Base-by-base conservation (phyloP, 1,140 invertebrate species). In the Diploscapter pachys region DNA sequence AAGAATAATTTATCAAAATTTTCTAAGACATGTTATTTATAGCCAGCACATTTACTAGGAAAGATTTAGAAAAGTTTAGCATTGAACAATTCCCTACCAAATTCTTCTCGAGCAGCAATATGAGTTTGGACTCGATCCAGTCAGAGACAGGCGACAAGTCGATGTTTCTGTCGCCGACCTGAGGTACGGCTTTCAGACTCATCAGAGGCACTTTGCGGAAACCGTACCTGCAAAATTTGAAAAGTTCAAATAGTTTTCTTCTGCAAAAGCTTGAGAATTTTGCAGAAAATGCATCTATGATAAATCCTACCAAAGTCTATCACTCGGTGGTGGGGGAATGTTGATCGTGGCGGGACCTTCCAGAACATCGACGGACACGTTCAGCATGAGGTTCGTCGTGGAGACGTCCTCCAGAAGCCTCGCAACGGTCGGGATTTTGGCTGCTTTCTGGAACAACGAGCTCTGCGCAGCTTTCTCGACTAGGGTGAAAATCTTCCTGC, bases 291-390 rank as follows among this genome's bases (percentile, higher is more conserved):
- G 49, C 31, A 64, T 31, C 77, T 61, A 63, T 5, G 55, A 69
- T 11, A 63, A 6, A 61, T 54, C 8, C 56, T 79, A 90, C 96
- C 96, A 98, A 3, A 98, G 81, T 65, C 95, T 89, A 87, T 98
- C 94, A 59, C 92, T 91, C 0, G 95, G 95, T 59, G 94, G 93
- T 50, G 93, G 92, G 53, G 95, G 94, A 81, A 98, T 90, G 87
- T 98, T 98, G n/a, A 98, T 75, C 2, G 92, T 91, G 61, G 96
- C 87, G 13, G 91, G 90, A 0, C 95, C 95, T 78, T 91, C 90
- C 73, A 97, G 86, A 49, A 90, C 90, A 66, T 92, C 91, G 5
- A 98, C 87, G 85, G 94, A 93, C 4, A 98, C 92, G 78, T 91
- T 92, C 67, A 98, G 88, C 63, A 92, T 90, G 11, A 98, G 90